These are phyloP conservation scores for Catalaphyllia jardinei DNA, from an alignment of 64 coral and sea anemone species.

Conservation along the genomic window DNA sequence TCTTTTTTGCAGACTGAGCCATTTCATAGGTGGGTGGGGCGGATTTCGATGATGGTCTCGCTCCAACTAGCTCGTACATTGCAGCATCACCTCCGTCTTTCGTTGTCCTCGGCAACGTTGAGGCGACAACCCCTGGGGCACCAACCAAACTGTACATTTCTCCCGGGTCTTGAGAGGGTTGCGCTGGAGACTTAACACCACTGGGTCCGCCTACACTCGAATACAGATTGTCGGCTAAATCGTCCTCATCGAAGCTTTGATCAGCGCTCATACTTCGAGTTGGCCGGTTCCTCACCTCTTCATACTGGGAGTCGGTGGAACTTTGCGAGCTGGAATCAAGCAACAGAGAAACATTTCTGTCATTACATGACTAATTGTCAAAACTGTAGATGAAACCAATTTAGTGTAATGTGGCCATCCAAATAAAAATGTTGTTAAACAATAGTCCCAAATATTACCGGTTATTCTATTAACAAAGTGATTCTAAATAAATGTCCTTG, in stretches of 20 bases:
- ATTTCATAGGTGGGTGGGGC: conserved; percentile 46
- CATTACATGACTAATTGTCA: not conserved
- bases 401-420: no score
- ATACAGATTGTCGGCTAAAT: not conserved
- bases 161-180: not conserved
- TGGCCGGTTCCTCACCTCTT: not conserved
- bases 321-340: not conserved
- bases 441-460: no score
- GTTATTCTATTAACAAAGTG: no score
- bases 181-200: not conserved
- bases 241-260: not conserved
- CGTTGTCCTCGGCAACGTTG: not conserved
- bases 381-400: no score
- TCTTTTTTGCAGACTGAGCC: not conserved
- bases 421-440: no score
- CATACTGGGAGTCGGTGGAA: conserved; percentile 14
- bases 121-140: not conserved
- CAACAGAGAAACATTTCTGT: not conserved
- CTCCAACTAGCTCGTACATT: conserved; percentile 17
- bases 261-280: not conserved
- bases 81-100: not conserved
- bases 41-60: conserved; percentile 27
- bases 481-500: no score
- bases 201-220: not conserved
- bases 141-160: conserved; percentile 20